Base-by-base conservation (phyloP, 1,140 invertebrate genomes). In the Euglossa dilemma region DNA sequence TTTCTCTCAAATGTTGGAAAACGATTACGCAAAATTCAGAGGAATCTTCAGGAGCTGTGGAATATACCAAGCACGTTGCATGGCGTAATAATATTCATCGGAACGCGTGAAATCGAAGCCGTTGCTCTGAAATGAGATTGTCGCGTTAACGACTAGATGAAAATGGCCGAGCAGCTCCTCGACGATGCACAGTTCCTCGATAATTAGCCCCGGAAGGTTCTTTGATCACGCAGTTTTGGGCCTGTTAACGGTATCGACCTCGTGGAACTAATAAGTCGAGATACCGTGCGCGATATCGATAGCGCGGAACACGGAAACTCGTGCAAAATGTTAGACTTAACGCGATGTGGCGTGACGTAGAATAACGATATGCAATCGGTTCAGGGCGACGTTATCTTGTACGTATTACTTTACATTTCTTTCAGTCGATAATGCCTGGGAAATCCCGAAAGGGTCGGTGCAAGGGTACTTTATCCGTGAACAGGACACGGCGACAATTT, bases 351-450 rank as follows among this genome's bases (percentile, higher is more conserved):
- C 67, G 78, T 80, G 78, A 71, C 78, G 20, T 43, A 43, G 69
- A 63, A 45, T 63, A 80, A 80, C 67, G 47, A 63, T 72, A 72
- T 80, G 78, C 52, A 80, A 61, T 70, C 57, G 11, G 69, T 52
- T 25, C 57, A 50, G 14, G 6, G 67, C 25, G 69, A 80, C 57
- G 67, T 80, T 80, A 80, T 80, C 78, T 72, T 52, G 78, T 63
- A 72, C 54, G 57, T 61, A 43, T 80, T 80, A 80, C 43, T 80
- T 80, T 61, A 80, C 78, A 63, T 80, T 80, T 80, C 78, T 80
- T 72, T 25, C 5, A 80, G 57, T 72, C 56, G 78, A 80, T 80
- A 72, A 20, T 52, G 50, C 47, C 25, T 61, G 18, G 47, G 36
- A 61, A 59, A 43, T 72, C 23, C 6, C 20, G 28, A 52, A 54